A percentile compares a stretch with the other conserved stretches of the same genome.
Evolutionary conservation across 2,797 vertebrate species (phyloP).

Genomic region (Apodemus agrarius): DNA sequence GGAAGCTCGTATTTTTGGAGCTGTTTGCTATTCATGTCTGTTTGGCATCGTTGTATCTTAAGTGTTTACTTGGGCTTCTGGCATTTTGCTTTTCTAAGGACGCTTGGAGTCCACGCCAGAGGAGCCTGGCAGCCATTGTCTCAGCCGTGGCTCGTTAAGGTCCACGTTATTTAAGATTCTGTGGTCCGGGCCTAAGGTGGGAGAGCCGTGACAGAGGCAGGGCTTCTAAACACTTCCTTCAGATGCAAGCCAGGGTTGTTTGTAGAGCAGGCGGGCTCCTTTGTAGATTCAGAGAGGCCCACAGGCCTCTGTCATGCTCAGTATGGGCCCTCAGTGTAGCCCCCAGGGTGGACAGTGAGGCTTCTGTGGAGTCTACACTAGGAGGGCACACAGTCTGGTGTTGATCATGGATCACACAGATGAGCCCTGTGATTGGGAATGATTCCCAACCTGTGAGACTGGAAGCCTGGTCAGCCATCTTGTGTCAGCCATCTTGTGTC

Average conservation of each 20-base stretch:
- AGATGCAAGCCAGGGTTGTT: neutral
- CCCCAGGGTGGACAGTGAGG: neutral
- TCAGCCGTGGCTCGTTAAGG: constrained; percentile 74
- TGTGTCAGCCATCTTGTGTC: neutral
- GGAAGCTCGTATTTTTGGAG: constrained; percentile 69
- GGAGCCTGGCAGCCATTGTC: constrained; percentile 43
- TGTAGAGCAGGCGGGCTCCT: neutral
- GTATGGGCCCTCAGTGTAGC: neutral
- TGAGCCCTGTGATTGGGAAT: neutral
- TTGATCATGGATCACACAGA: neutral
- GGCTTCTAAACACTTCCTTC: constrained; percentile 67
- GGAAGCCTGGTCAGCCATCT: neutral
- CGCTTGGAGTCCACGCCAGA: constrained; percentile 31
- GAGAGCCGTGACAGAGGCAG: constrained; percentile 66
- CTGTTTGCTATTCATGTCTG: constrained; percentile 76
- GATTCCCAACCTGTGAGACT: neutral
- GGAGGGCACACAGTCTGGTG: neutral
- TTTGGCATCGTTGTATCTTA: constrained; percentile 65
- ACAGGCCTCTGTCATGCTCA: neutral
- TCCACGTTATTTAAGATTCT: constrained; percentile 65
- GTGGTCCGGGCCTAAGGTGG: neutral
- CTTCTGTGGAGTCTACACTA: neutral
- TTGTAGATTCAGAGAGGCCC: constrained; percentile 45
- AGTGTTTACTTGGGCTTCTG: constrained; percentile 70
- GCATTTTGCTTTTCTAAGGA: constrained; percentile 74